Conservation (phyloP, 2,888 invertebrate species). For the Nephrotoma appendiculata region DNA sequence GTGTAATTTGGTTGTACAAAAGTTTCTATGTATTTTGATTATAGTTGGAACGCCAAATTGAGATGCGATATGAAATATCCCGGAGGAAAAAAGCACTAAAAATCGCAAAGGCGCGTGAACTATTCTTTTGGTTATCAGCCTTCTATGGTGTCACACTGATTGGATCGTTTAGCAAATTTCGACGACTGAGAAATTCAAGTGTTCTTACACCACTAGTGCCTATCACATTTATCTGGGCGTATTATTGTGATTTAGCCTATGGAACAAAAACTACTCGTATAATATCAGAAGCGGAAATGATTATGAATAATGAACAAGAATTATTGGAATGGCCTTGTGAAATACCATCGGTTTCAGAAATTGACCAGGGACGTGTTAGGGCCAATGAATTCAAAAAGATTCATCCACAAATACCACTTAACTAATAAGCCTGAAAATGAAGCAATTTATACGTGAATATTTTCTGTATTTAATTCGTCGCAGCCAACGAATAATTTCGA, state of each 20-base stretch:
- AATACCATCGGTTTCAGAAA: conserved; percentile 55
- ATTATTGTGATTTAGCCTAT: conserved; percentile 62
- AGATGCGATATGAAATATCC: conserved; percentile 65
- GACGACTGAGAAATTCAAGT: conserved; percentile 42
- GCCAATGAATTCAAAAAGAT: conserved; percentile 48
- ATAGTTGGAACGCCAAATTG: conserved; percentile 65
- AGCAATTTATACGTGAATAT: no score
- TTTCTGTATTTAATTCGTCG: no score
- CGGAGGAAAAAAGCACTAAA: conserved; percentile 57
- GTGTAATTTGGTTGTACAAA: neutral
- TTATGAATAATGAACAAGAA: conserved; percentile 57
- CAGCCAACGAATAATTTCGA: no score
- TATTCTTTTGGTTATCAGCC: conserved; percentile 54
- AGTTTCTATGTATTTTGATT: conserved; percentile 13
- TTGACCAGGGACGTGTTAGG: conserved; percentile 49
- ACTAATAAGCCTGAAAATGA: conserved; percentile 14
- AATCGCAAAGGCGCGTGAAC: conserved; percentile 53
- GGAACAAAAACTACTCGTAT: conserved; percentile 63
- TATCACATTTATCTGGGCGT: conserved; percentile 52
- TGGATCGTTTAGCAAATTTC: conserved; percentile 40
- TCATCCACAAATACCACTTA: conserved; percentile 38
- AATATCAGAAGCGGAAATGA: conserved; percentile 61
- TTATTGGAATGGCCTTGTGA: conserved; percentile 57
- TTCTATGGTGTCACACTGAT: conserved; percentile 46
- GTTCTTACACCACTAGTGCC: conserved; percentile 54